A percentile compares a stretch with the other conserved stretches of the same genome.
phyloP scores from a whole-genome alignment of 2,797 vertebrate genomes.

The Acanthurus tractus region DNA sequence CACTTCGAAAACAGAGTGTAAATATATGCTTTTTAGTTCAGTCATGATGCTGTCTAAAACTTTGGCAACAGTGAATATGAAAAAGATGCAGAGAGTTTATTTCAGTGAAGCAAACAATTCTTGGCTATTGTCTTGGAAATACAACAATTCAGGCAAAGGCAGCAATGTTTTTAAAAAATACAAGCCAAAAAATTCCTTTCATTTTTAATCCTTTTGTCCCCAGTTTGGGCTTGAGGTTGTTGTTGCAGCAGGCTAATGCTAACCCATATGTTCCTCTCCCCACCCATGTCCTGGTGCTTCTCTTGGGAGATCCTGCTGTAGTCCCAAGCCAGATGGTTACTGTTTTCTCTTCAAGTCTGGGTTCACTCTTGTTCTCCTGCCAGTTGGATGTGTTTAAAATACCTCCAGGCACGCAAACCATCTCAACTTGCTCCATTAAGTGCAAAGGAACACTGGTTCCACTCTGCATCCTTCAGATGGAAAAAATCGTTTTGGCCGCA shows the following conservation, averaged over 20 bases:
- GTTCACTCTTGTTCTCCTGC: too few species aligned
- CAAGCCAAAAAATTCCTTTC: neutral
- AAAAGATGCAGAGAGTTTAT: conserved; percentile 6
- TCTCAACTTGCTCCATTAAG: too few species aligned
- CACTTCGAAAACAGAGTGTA: neutral
- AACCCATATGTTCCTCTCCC: neutral
- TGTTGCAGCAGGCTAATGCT: neutral
- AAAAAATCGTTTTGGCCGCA: too few species aligned
- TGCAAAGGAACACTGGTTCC: too few species aligned
- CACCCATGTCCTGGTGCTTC: neutral
- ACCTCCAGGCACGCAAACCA: too few species aligned
- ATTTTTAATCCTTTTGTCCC: neutral
- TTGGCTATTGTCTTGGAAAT: neutral
- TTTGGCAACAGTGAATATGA: neutral
- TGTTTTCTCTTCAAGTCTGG: too few species aligned
- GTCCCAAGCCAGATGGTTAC: too few species aligned
- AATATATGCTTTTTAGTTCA: conserved; percentile 5
- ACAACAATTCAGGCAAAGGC: neutral
- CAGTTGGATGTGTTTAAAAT: too few species aligned
- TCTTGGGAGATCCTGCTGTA: too few species aligned
- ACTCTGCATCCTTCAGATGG: too few species aligned
- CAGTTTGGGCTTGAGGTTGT: neutral
- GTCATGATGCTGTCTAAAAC: neutral
- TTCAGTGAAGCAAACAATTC: neutral
- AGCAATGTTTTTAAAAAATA: neutral